phyloP scores from a whole-genome alignment of 1,140 invertebrate genomes.

The Cyrtorhinus lividipennis region DNA sequence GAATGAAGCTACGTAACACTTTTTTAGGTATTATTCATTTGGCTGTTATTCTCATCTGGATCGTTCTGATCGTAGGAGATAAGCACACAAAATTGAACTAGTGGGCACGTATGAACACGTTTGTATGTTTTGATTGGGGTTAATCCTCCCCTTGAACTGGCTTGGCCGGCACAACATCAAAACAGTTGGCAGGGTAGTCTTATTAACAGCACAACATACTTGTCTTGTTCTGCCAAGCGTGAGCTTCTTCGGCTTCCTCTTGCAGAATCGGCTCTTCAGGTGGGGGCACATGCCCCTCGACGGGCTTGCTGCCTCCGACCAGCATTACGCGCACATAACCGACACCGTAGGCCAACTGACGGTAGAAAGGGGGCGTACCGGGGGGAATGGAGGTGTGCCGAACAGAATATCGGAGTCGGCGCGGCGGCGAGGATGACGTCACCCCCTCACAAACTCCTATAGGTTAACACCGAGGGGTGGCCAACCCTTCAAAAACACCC shows the following conservation, averaged over 20 bases:
- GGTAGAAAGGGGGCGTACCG: no score
- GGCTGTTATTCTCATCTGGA: no score
- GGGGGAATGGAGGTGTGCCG: background rate
- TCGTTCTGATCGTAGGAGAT: no score
- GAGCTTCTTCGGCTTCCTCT: constrained; percentile 19
- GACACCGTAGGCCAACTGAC: background rate
- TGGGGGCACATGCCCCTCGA: constrained; percentile 16
- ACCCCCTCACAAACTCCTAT: background rate
- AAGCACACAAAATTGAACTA: no score
- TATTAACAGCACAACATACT: constrained; percentile 1
- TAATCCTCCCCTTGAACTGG: no score
- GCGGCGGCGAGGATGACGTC: constrained; percentile 6
- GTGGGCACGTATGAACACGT: no score
- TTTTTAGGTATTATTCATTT: no score
- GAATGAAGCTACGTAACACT: no score
- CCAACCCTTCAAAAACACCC: no score
- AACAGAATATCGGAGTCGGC: background rate
- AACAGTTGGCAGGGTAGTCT: background rate
- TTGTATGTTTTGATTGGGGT: no score
- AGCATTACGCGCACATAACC: constrained; percentile 10
- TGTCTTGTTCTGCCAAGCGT: constrained; percentile 17
- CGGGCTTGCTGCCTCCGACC: constrained; percentile 8
- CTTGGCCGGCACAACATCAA: background rate
- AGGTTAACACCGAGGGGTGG: no score
- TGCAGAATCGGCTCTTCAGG: constrained; percentile 5